Percentiles rank a stretch among this genome's conserved stretches.
These are phyloP conservation scores for Micromussa lordhowensis DNA, from an alignment of 92 coral and sea anemone species.

Conservation along the genomic window DNA sequence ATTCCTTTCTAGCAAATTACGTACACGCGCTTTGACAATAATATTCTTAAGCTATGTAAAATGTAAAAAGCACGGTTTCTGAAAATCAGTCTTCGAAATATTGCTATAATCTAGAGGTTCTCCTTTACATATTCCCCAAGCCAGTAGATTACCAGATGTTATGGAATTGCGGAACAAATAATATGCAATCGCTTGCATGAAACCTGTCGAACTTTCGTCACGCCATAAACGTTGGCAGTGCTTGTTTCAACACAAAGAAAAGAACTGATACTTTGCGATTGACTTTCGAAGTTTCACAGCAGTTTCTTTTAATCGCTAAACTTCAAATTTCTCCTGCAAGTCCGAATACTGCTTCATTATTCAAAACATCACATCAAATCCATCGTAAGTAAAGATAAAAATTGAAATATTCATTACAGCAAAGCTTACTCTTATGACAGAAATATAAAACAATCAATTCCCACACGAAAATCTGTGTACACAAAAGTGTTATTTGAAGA, in stretches of 20 bases:
- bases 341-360: neutral
- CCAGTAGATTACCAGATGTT: neutral
- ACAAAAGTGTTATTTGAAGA: neutral
- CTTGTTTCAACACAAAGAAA: neutral
- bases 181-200: neutral
- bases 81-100: neutral
- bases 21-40: neutral
- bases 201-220: neutral
- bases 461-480: neutral
- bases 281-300: neutral
- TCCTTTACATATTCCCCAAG: neutral
- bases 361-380: conserved; percentile 10
- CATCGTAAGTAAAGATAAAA: conserved; percentile 1
- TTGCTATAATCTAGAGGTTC: neutral
- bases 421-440: neutral
- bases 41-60: too few species aligned
- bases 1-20: neutral
- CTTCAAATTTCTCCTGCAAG: neutral
- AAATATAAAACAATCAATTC: neutral
- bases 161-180: neutral
- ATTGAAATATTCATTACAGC: neutral
- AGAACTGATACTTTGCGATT: neutral
- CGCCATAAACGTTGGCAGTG: neutral
- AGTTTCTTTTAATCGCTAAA: neutral
- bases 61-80: neutral